phyloP scores from a whole-genome alignment of 2,888 invertebrate species.

The Dendrolimus pini region DNA sequence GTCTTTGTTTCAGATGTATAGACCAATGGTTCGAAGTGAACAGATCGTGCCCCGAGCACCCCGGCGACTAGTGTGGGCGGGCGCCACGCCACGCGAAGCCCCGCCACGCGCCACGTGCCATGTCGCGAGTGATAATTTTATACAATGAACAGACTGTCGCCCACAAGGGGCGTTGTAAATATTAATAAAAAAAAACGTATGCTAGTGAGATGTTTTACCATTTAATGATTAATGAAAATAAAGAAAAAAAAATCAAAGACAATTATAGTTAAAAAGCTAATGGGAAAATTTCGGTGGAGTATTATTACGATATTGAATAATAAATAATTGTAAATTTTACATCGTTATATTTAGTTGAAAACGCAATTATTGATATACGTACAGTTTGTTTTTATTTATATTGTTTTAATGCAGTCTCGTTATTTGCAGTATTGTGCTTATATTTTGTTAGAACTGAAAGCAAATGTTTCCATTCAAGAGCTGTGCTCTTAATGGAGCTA shows the following conservation, averaged over 20 bases:
- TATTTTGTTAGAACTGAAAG: not conserved
- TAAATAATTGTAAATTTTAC: constrained; percentile 55
- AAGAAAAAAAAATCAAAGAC: constrained; percentile 57
- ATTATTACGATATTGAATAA: constrained; percentile 26
- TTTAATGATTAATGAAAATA: constrained; percentile 45
- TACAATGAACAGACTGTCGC: constrained; percentile 66
- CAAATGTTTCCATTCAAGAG: too few relatives aligned
- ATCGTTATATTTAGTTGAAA: constrained; percentile 50
- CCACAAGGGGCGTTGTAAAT: constrained; percentile 55
- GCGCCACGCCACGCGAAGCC: constrained; percentile 33
- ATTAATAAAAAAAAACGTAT: constrained; percentile 44
- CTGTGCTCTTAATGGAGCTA: too few relatives aligned
- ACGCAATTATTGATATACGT: constrained; percentile 20
- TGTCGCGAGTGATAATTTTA: constrained; percentile 55
- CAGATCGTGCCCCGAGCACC: constrained; percentile 99
- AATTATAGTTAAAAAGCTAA: constrained; percentile 45
- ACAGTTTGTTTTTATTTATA: constrained; percentile 8
- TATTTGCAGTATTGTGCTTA: not conserved
- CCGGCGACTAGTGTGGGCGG: constrained; percentile 85
- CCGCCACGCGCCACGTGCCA: constrained; percentile 89
- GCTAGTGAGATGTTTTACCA: constrained; percentile 72
- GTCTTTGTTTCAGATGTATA: constrained; percentile 89
- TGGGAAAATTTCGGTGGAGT: constrained; percentile 59
- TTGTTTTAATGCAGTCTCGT: not conserved
- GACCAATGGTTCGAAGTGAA: constrained; percentile 99